Conservation (phyloP, 2,113 vertebrate genomes). For the Indicator indicator region DNA sequence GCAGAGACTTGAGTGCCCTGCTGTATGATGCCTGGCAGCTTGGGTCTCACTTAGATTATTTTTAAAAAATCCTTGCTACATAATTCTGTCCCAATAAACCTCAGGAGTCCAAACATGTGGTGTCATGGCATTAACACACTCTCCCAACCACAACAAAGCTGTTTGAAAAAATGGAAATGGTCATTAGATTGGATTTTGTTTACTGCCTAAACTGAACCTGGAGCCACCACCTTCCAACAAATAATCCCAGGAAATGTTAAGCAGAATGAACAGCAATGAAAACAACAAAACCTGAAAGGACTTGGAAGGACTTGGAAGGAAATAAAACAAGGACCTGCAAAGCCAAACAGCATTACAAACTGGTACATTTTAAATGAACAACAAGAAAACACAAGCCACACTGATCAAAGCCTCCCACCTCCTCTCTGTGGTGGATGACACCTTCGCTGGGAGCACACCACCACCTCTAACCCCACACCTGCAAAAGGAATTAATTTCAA, state of each 20-base stretch:
- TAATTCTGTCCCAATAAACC: not conserved
- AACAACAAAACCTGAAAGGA: slow-evolving; percentile 47
- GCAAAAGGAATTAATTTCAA: slow-evolving; percentile 68
- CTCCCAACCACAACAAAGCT: not conserved
- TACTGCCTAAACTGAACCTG: slow-evolving; percentile 1
- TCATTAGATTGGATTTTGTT: not conserved
- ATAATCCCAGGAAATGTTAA: not conserved
- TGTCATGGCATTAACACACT: not conserved
- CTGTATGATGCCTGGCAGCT: not conserved
- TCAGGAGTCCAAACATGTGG: not conserved
- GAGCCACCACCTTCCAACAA: not conserved
- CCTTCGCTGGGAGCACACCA: slow-evolving; percentile 40
- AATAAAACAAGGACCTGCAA: slow-evolving; percentile 38
- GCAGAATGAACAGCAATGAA: slow-evolving; percentile 38
- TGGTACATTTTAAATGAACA: slow-evolving; percentile 68
- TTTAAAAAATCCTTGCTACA: not conserved
- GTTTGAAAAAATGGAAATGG: not conserved
- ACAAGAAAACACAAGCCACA: slow-evolving; percentile 50
- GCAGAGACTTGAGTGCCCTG: not conserved
- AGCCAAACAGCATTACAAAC: slow-evolving; percentile 51
- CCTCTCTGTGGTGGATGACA: slow-evolving; percentile 46
- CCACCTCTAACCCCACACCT: slow-evolving; percentile 67
- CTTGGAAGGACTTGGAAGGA: slow-evolving; percentile 7
- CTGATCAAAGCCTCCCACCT: slow-evolving; percentile 60
- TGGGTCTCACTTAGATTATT: not conserved